These are phyloP conservation scores for Crotalus horridus DNA, from an alignment of 2,113 vertebrate genomes.

Conservation along the genomic window DNA sequence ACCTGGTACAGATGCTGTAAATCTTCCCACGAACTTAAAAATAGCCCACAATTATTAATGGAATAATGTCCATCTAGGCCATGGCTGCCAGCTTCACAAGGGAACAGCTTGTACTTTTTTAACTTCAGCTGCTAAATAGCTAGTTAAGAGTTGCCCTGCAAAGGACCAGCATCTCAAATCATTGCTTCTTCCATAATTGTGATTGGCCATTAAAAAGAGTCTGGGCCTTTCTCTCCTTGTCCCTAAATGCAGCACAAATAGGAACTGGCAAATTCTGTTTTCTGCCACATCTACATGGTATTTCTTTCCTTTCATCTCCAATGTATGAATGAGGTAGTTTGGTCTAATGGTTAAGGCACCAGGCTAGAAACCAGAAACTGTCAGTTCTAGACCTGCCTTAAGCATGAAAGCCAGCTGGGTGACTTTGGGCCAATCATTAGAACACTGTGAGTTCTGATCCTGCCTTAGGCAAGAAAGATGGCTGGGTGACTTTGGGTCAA, in stretches of 20 bases:
- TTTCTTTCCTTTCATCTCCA: not conserved
- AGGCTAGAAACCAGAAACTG: not conserved
- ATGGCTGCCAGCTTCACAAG: not conserved
- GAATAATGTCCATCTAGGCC: not conserved
- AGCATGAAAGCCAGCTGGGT: not conserved
- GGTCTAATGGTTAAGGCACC: not conserved
- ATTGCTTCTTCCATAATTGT: not conserved
- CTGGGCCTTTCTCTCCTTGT: not conserved
- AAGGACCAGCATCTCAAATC: not conserved
- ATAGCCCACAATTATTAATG: not conserved
- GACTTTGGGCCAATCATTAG: not conserved
- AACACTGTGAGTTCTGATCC: no score
- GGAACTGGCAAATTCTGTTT: not conserved
- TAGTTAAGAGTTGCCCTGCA: not conserved
- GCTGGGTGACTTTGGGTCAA: no score
- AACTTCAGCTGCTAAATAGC: not conserved
- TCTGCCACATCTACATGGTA: not conserved
- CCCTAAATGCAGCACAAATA: not conserved
- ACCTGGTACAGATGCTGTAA: not conserved
- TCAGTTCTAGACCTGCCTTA: not conserved
- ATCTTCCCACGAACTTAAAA: conserved; percentile 3
- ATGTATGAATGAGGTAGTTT: not conserved
- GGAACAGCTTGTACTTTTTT: not conserved
- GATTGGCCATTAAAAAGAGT: not conserved
- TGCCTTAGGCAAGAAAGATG: no score